Conservation (phyloP, 1,140 invertebrate species). For the Cotesia glomerata region DNA sequence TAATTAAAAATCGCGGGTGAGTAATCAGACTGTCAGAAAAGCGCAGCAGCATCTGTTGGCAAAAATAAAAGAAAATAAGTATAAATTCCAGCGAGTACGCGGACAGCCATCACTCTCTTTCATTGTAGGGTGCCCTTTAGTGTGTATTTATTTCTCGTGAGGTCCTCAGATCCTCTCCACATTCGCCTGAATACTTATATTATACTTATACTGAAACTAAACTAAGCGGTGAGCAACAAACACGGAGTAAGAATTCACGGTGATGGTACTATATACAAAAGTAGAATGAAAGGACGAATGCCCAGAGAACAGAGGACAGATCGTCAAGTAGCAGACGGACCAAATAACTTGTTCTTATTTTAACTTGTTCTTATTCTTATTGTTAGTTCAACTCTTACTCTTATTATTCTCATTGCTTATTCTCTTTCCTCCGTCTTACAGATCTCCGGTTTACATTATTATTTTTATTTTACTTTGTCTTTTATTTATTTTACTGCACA, state of each 20-base stretch:
- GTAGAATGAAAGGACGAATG: constrained; percentile 16
- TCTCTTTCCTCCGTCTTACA: not conserved
- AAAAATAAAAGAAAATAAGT: constrained; percentile 9
- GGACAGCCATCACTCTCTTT: constrained; percentile 36
- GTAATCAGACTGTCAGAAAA: too few species aligned
- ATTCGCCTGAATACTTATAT: constrained; percentile 36
- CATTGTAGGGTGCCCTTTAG: not conserved
- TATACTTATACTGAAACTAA: constrained; percentile 13
- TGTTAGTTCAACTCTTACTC: not conserved
- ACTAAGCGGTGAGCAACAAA: constrained; percentile 21
- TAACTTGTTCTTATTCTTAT: not conserved
- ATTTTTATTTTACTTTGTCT: constrained; percentile 1
- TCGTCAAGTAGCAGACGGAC: constrained; percentile 29
- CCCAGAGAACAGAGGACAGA: constrained; percentile 13
- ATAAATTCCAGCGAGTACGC: constrained; percentile 10
- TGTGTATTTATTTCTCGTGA: constrained; percentile 13
- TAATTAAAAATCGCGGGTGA: too few species aligned
- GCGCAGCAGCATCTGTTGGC: too few species aligned
- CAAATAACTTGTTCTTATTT: constrained; percentile 31
- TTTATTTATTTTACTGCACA: not conserved
- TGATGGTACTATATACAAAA: constrained; percentile 20
- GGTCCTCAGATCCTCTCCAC: constrained; percentile 17
- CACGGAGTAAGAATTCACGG: constrained; percentile 21
- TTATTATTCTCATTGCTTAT: too few species aligned
- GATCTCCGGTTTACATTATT: constrained; percentile 1